phyloP scores from a whole-genome alignment of 2,888 invertebrate genomes.

The Serrognathus titanus region DNA sequence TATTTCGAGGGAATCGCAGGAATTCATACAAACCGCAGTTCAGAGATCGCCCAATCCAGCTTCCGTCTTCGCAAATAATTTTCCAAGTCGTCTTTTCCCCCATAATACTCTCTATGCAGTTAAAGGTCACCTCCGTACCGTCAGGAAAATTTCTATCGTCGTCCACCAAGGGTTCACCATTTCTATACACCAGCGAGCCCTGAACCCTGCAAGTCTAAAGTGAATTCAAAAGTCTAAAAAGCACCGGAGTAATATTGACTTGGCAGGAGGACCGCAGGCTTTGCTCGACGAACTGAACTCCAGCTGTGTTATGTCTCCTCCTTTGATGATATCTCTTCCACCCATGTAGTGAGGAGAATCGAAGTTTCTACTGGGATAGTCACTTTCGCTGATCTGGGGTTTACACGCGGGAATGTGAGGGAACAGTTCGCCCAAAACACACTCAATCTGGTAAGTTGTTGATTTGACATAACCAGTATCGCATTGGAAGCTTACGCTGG shows the following conservation, averaged over 20 bases:
- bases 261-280: constrained; percentile 65
- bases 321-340: constrained; percentile 48
- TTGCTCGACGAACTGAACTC: constrained; percentile 47
- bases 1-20: too few species aligned
- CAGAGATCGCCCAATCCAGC: constrained; percentile 78
- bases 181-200: constrained; percentile 73
- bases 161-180: constrained; percentile 65
- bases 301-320: constrained; percentile 60
- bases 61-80: constrained; percentile 78
- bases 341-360: constrained; percentile 46
- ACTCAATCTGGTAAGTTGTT: constrained; percentile 59
- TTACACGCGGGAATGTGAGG: constrained; percentile 56
- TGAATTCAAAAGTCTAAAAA: not conserved
- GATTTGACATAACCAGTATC: constrained; percentile 54
- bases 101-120: constrained; percentile 77
- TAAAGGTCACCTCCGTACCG: constrained; percentile 78
- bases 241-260: constrained; percentile 47
- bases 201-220: constrained; percentile 57
- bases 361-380: constrained; percentile 22
- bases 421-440: constrained; percentile 61
- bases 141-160: constrained; percentile 71
- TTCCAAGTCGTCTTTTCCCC: constrained; percentile 83
- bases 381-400: constrained; percentile 31
- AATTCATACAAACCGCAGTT: constrained; percentile 63
- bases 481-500: constrained; percentile 72